Base-by-base conservation (phyloP, 1,140 invertebrate genomes). In the Trichoplusia ni region DNA sequence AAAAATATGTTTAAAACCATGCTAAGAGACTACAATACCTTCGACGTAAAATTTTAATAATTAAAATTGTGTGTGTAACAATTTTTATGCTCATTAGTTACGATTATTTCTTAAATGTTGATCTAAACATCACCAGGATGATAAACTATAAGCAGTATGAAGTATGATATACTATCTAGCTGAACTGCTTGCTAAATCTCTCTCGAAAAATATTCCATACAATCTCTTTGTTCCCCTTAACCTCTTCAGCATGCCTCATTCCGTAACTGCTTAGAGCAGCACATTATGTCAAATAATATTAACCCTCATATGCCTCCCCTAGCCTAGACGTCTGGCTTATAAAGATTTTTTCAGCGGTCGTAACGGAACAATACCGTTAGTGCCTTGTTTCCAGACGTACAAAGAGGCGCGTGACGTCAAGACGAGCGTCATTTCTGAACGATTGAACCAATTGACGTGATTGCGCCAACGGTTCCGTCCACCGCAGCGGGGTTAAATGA, bases 401-500 rank as follows among this genome's bases (percentile, higher is more conserved):
- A 81, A 79, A 77, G 79, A 79, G 76, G 69, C 59, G 33, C n/a
- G 65, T 88, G 84, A 88, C 85, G 85, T 88, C 84, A 86, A 69
- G 29, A 44, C 76, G 67, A 64, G 66, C 82, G 84, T 86, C 84
- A 86, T 73, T 75, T 73, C 65, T 75, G 29, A 69, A 71, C 75
- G 77, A 84, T 86, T 84, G 73, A 79, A 75, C 74, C 82, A 88
- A 88, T 88, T 88, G 85, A 84, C 84, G 84, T 84, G 83, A 85
- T 84, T 84, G 74, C 75, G 42, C 35, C 76, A 77, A 78, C 75
- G 75, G 79, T 73, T 75, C 69, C 60, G 59, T 62, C 71, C 66
- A 68, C 62, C 73, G 63, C 53, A 58, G 53, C 53, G 11, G 25
- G 21, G 31, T 37, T 37, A 23, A 11, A 31, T 42, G n/a, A 18